Evolutionary conservation across 2,888 invertebrate genomes (phyloP).

Genomic region (Chrysodeixis includens): DNA sequence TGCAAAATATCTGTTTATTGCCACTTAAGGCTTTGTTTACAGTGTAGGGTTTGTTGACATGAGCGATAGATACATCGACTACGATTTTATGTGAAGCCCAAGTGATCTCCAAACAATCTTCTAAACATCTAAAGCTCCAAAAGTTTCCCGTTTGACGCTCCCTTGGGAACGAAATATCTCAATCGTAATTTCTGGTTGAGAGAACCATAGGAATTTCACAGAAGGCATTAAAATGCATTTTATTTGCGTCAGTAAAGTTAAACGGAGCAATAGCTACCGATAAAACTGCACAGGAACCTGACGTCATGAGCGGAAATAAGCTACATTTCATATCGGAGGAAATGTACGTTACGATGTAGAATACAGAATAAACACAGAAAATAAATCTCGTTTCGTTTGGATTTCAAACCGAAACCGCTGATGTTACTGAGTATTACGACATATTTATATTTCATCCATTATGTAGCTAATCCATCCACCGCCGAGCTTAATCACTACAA

Average conservation of each 20-base stretch:
- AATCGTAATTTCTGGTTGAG: not conserved
- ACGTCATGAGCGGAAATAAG: not conserved
- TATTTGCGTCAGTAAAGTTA: conserved; percentile 9
- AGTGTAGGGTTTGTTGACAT: conserved; percentile 8
- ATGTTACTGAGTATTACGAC: not conserved
- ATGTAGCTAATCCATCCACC: not conserved
- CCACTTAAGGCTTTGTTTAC: conserved; percentile 15
- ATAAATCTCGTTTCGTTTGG: conserved; percentile 5
- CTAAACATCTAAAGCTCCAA: not conserved
- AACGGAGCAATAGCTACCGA: conserved; percentile 1
- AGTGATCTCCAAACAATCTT: conserved; percentile 25
- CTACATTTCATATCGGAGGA: conserved; percentile 9
- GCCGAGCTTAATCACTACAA: not conserved
- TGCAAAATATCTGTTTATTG: conserved; percentile 28
- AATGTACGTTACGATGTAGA: not conserved
- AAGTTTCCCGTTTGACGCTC: conserved; percentile 5
- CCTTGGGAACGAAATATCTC: conserved; percentile 9
- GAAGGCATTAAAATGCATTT: conserved; percentile 6
- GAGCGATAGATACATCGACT: conserved; percentile 30
- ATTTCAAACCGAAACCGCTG: not conserved
- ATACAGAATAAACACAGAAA: conserved; percentile 7
- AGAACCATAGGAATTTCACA: not conserved
- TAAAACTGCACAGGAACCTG: conserved; percentile 4
- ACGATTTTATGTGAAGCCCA: conserved; percentile 38
- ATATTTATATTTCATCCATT: conserved; percentile 1